A percentile compares a stretch with the other conserved stretches of the same genome.
These are phyloP conservation scores for Cryptocephalus moraei DNA, from an alignment of 2,888 invertebrate species.

Conservation along the genomic window DNA sequence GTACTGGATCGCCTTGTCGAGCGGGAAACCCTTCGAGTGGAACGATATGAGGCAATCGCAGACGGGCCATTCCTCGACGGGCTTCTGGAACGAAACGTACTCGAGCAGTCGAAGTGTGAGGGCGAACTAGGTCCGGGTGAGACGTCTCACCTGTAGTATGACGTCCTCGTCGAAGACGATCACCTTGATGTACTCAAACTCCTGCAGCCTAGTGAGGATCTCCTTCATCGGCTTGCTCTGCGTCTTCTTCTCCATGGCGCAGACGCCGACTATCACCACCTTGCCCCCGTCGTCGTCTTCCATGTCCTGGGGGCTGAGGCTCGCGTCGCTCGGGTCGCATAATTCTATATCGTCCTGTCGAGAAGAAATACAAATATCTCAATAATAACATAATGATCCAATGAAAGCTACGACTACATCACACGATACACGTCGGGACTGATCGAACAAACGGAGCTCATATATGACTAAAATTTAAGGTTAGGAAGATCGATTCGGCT, in stretches of 20 bases:
- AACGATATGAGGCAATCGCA: constrained; percentile 98
- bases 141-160: constrained; percentile 66
- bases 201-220: constrained; percentile 88
- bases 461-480: too few relatives aligned
- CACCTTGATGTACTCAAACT: constrained; percentile 93
- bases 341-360: constrained; percentile 67
- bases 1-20: constrained; percentile 96
- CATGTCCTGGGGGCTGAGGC: constrained; percentile 37
- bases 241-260: constrained; percentile 99
- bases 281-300: constrained; percentile 55
- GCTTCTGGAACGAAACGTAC: constrained; percentile 50
- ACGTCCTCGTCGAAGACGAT: constrained; percentile 92
- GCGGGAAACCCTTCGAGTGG: constrained; percentile 96
- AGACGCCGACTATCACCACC: constrained; percentile 94
- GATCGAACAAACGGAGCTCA: background rate
- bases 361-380: background rate
- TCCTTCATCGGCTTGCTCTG: constrained; percentile 99
- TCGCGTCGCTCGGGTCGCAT: constrained; percentile 49
- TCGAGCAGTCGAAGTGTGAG: background rate
- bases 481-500: too few relatives aligned
- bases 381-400: too few relatives aligned
- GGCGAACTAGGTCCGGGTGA: background rate
- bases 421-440: too few relatives aligned
- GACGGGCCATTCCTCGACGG: constrained; percentile 95
- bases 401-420: too few relatives aligned